Base-by-base conservation (phyloP, 2,797 vertebrate genomes). In the Bucorvus abyssinicus region DNA sequence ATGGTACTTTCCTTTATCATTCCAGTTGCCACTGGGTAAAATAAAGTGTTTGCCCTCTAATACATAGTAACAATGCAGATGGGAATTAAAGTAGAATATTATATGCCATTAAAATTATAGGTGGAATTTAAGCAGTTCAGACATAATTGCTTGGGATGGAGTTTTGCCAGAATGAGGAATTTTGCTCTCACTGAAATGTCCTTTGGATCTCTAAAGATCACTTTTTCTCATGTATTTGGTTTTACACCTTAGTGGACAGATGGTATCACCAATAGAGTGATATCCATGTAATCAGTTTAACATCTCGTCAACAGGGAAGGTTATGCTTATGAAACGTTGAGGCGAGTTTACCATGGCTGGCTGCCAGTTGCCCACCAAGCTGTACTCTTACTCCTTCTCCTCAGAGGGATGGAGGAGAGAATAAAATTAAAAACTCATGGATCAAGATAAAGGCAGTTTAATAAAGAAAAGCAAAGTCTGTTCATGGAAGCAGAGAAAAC, bases 231-330 rank as follows among this genome's bases (percentile, higher is more conserved):
- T 44, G 47, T 56, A 32, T 84, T 86, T 90, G 44, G 3, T 47
- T 91, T 94, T 82, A 73, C 56, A 93, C 53, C 38, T 91, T 84
- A 67, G 47, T 24, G 30, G 69, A 81, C 93, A 95, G 85, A 91
- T 91, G 83, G 55, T 74, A 49, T 79, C 1, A 0, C 44, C 69
- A 64, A 63, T 81, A 71, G 4, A 60, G 69, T 21, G 76, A 84
- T 91, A 73, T 86, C 65, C 55, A 85, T 49, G 30, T 32, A 91
- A 93, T 84, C 59, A 40, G 21, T 84, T 68, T 82, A 93, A 55
- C 88, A 78, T 73, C 67, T 76, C 32, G 63, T 91, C 91, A 90
- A 65, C n/a, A 27, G 76, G 36, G 84, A 91, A 17, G 27, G 29
- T 23, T 68, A 38, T 74, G 22, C 17, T 76, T 63, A 57, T 55